These are phyloP conservation scores for Mus spretus DNA, from an alignment of 2,797 vertebrate species.

Conservation along the genomic window DNA sequence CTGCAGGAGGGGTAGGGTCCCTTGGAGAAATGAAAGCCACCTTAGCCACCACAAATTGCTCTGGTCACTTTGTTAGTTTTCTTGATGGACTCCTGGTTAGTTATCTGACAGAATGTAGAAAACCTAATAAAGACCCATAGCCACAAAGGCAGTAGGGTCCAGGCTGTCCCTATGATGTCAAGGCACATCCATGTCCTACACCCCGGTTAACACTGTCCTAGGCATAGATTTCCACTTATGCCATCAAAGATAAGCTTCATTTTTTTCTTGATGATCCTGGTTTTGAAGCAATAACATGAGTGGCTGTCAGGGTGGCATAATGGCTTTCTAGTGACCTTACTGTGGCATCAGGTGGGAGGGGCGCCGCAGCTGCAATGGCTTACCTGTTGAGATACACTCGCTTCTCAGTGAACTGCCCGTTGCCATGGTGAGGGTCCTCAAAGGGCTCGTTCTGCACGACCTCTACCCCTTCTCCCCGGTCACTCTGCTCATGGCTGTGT, in stretches of 20 bases:
- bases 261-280: not conserved
- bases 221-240: slow-evolving; percentile 34
- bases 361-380: slow-evolving; percentile 58
- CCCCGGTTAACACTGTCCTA: not conserved
- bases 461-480: slow-evolving; percentile 98
- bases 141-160: not conserved
- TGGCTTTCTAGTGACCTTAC: not conserved
- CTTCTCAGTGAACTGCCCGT: slow-evolving; percentile 98
- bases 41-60: not conserved
- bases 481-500: slow-evolving; percentile 98
- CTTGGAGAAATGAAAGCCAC: not conserved
- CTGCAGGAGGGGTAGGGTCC: slow-evolving; percentile 7
- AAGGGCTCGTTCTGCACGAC: slow-evolving; percentile 98
- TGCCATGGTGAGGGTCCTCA: slow-evolving; percentile 95
- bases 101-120: not conserved
- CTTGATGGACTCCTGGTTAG: not conserved
- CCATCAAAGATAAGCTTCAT: not conserved
- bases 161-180: too few species aligned
- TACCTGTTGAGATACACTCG: slow-evolving; percentile 98
- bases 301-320: fast-evolving
- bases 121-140: not conserved
- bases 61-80: not conserved
- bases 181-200: not conserved
- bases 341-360: fast-evolving
- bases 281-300: not conserved